Conservation (phyloP, 2,888 invertebrate species). For the Stenolophus ochropezus region DNA sequence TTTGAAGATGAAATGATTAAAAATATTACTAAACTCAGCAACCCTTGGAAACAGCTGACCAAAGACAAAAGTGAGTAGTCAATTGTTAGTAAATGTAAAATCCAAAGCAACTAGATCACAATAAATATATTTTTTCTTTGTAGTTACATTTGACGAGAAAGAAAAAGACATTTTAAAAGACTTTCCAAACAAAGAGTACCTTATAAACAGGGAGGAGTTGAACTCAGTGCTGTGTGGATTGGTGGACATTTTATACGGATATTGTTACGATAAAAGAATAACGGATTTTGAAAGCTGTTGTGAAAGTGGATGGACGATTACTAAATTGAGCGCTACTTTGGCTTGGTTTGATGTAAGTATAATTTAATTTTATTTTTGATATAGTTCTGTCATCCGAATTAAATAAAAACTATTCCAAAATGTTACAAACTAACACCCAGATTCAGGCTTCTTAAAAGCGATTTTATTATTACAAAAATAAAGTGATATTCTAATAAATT, state of each 20-base stretch:
- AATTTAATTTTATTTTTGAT: conserved; percentile 67
- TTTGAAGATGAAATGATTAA: conserved; percentile 80
- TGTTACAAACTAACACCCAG: too few relatives aligned
- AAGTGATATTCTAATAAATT: too few relatives aligned
- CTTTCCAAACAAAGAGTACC: conserved; percentile 84
- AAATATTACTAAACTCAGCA: conserved; percentile 74
- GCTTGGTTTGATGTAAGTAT: conserved; percentile 83
- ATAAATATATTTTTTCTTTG: conserved; percentile 15
- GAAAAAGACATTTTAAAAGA: conserved; percentile 84
- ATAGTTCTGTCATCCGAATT: neutral
- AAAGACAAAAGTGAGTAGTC: conserved; percentile 61
- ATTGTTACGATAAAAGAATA: conserved; percentile 86
- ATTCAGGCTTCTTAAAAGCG: too few relatives aligned
- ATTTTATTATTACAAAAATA: too few relatives aligned
- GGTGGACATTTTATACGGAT: conserved; percentile 88
- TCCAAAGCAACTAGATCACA: neutral
- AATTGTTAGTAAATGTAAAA: neutral
- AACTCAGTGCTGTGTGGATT: conserved; percentile 78
- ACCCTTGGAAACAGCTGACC: conserved; percentile 75
- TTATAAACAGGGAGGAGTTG: conserved; percentile 74
- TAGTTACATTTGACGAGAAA: conserved; percentile 68
- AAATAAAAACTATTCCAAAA: too few relatives aligned
- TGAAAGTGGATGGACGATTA: conserved; percentile 91
- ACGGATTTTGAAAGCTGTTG: conserved; percentile 85
- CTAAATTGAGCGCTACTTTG: conserved; percentile 86